Conservation (phyloP, 1,140 invertebrate genomes). For the Lordiphosa collinella region DNA sequence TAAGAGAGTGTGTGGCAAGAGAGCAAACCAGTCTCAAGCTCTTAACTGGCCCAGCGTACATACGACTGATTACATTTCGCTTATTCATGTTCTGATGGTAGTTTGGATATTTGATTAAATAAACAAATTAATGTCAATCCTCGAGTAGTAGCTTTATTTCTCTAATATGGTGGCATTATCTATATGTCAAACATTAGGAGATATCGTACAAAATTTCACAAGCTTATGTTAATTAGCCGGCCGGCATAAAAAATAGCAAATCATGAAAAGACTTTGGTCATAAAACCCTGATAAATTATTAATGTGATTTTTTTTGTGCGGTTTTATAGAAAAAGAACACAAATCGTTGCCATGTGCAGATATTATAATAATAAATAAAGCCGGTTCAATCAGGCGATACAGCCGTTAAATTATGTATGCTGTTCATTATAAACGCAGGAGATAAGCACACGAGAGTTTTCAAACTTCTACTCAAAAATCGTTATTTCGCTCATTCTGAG, state of each 20-base stretch:
- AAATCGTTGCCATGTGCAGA: slow-evolving; percentile 21
- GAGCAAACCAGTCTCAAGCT: background rate
- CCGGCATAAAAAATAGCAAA: slow-evolving; percentile 38
- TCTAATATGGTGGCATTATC: no score
- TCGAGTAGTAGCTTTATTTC: no score
- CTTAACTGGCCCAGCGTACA: no score
- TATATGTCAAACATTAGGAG: no score
- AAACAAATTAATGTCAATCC: no score
- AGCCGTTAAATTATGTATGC: slow-evolving; percentile 17
- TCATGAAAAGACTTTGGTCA: slow-evolving; percentile 26
- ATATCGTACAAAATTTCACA: slow-evolving; percentile 13
- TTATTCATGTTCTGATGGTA: no score
- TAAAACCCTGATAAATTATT: slow-evolving; percentile 43
- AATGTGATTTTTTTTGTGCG: slow-evolving; percentile 30
- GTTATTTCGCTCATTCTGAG: no score
- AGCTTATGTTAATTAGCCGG: slow-evolving; percentile 34
- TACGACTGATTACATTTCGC: no score
- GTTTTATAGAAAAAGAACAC: slow-evolving; percentile 10
- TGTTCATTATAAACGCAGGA: no score
- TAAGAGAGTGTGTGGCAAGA: background rate
- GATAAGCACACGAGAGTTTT: no score
- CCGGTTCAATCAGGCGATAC: slow-evolving; percentile 38
- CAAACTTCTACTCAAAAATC: no score
- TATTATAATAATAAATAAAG: slow-evolving; percentile 12
- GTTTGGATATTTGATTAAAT: no score